phyloP scores from a whole-genome alignment of 2,113 vertebrate genomes.

The Salvator merianae region DNA sequence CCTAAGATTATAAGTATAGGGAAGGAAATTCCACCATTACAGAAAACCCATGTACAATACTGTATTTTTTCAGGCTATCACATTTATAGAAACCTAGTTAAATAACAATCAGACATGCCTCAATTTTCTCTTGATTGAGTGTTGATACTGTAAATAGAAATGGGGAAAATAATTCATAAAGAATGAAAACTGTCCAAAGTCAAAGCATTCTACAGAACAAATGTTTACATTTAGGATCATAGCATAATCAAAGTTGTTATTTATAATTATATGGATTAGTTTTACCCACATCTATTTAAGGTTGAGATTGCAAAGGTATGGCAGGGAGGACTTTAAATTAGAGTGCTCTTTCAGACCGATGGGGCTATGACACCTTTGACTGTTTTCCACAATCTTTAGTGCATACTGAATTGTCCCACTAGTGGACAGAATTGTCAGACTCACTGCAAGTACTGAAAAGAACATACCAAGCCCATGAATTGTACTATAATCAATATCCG shows the following conservation, averaged over 20 bases:
- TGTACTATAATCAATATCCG: conserved; percentile 97
- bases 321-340: neutral
- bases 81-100: neutral
- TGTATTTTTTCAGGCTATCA: neutral
- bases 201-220: neutral
- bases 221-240: neutral
- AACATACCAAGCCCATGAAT: conserved; percentile 91
- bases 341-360: neutral
- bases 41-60: neutral
- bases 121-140: neutral
- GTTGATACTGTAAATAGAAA: too few relatives aligned
- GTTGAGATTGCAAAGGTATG: too few relatives aligned
- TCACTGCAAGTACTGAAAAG: conserved; percentile 3
- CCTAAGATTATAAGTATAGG: neutral
- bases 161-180: neutral
- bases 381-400: neutral
- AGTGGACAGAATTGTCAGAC: neutral
- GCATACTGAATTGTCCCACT: neutral
- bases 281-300: neutral
- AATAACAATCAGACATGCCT: neutral
- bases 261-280: neutral
- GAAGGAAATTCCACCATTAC: neutral
- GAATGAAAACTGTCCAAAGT: too few relatives aligned
- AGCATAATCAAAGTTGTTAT: neutral
- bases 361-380: neutral